These are phyloP conservation scores for Trogon melanurus DNA, from an alignment of 2,113 vertebrate species.

Conservation along the genomic window DNA sequence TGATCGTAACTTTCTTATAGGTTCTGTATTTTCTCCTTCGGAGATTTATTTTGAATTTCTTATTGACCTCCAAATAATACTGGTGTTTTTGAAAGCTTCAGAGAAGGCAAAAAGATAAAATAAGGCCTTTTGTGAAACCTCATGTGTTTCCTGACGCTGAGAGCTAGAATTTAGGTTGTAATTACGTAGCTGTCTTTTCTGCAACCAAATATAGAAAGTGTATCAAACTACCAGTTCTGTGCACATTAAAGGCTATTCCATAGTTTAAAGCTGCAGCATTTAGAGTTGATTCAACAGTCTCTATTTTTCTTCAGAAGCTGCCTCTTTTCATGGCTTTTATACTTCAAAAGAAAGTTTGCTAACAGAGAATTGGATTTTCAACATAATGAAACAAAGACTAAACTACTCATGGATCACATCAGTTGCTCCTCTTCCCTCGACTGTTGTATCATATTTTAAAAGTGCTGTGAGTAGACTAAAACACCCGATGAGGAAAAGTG, in stretches of 20 bases:
- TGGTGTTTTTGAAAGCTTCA: background rate
- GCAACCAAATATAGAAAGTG: background rate
- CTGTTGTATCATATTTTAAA: background rate
- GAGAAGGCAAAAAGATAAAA: background rate
- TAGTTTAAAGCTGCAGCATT: background rate
- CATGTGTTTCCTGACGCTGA: background rate
- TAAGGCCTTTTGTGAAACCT: background rate
- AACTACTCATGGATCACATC: background rate
- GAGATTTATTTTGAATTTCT: background rate
- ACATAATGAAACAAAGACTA: background rate
- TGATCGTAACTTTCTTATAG: background rate
- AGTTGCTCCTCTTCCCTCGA: background rate
- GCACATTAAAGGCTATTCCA: background rate
- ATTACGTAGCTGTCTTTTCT: background rate
- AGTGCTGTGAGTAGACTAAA: background rate
- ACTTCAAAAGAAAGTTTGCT: background rate
- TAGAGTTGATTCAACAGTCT: conserved; percentile 5
- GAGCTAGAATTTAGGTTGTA: background rate
- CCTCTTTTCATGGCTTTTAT: background rate
- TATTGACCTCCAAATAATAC: background rate
- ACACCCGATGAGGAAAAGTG: background rate
- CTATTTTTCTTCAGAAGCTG: background rate
- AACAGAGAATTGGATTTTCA: background rate
- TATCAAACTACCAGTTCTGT: background rate
- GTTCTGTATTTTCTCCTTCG: background rate